Evolutionary conservation across 2,113 vertebrate genomes (phyloP), one percentile per base, ranked within the genome.

Genomic region (Actenoides lindsayi): DNA sequence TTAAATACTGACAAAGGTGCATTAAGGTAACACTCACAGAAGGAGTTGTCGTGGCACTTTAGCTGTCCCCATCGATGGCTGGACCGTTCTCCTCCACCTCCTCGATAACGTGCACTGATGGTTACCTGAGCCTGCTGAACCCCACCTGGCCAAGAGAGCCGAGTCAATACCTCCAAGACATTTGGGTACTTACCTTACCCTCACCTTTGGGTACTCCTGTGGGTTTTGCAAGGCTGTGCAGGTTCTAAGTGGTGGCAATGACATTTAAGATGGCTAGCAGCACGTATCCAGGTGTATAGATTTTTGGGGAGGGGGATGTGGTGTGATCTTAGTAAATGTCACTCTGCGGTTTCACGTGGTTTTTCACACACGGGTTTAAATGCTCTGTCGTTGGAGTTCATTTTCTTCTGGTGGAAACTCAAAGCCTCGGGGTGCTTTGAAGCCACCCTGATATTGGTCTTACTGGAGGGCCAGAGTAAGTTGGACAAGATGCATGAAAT

Each of bases 31-130:
- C 1, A 5, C 65, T 86, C 30, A 3, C 30, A 67, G 33, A 30
- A 83, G 6, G 48, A 33, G 56, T 21, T 69, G 30, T 17, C 21
- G 1, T 7, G 31, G 65, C 54, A 11, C 27, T 91, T 50, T 10
- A 23, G 59, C 18, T 4, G 16, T 20, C 5, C 59, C 48, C 13
- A 4, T 25, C 2, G 4, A 23, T 28, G 80, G 68, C 63, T 62
- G 87, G 50, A 16, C 18, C 5, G 0, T 30, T 59, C 78, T 33
- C 50, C 12, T 35, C 39, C 31, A 20, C 1, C 2, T 24, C 5
- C 62, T 3, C 2, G 15, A 13, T 30, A 16, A 16, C 15, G 0
- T 6, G 46, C 27, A 2, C 42, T 28, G 39, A 16, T 60, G 63
- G 83, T 51, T 8, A 2, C 18, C 31, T 12, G 46, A 78, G 41